Percentiles rank a stretch among this genome's conserved stretches.
Evolutionary conservation across 2,888 invertebrate genomes (phyloP).

Genomic region (Timema cristinae): DNA sequence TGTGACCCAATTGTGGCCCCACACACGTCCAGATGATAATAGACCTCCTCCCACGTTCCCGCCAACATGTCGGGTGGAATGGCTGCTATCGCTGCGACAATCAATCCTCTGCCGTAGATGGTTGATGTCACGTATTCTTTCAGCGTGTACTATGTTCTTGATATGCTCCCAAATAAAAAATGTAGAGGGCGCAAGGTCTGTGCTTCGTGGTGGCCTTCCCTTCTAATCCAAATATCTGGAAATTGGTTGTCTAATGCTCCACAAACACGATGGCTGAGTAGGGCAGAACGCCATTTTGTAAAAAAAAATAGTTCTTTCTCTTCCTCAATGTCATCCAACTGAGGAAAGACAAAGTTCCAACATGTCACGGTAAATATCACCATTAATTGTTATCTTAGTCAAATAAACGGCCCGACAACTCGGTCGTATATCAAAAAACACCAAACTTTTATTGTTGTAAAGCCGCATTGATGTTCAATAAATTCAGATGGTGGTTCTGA

Average conservation of each 20-base stretch:
- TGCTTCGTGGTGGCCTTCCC: neutral
- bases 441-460: no score
- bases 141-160: neutral
- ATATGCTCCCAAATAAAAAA: neutral
- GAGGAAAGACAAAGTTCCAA: no score
- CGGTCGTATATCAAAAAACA: no score
- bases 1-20: constrained; percentile 5
- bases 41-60: neutral
- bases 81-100: neutral
- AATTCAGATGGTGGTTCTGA: no score
- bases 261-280: no score
- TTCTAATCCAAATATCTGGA: neutral
- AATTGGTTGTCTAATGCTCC: neutral
- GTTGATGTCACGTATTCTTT: neutral
- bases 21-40: neutral
- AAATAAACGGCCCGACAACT: no score
- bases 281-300: no score
- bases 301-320: no score
- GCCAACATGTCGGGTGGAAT: neutral
- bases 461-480: no score
- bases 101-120: neutral
- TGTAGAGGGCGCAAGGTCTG: neutral
- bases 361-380: no score
- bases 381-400: no score
- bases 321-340: no score